A percentile compares a stretch with the other conserved stretches of the same genome.
Conservation (phyloP, 2,888 invertebrate species). For the Aplocera efformata region DNA sequence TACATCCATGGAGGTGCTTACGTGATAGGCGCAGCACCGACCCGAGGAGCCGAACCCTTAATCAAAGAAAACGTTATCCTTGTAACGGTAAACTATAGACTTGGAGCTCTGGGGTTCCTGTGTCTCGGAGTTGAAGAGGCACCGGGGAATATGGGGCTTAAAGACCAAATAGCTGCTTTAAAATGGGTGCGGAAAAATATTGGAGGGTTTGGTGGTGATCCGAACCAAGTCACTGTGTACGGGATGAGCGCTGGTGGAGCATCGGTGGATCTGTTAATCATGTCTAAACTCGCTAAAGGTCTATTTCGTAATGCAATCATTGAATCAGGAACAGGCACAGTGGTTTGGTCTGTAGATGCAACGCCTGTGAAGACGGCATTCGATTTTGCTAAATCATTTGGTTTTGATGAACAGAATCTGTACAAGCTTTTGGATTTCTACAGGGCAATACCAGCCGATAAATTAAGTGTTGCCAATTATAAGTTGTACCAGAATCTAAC, state of each 20-base stretch:
- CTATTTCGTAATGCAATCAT: slow-evolving; percentile 41
- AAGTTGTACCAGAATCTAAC: slow-evolving; percentile 34
- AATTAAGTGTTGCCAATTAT: slow-evolving; percentile 28
- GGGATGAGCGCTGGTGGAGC: slow-evolving; percentile 51
- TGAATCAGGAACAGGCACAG: slow-evolving; percentile 35
- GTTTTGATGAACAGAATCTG: slow-evolving; percentile 10
- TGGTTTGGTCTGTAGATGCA: slow-evolving; percentile 34
- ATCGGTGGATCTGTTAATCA: slow-evolving; percentile 36
- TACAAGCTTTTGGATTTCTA: slow-evolving; percentile 25
- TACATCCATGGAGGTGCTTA: slow-evolving; percentile 45
- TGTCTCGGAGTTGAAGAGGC: slow-evolving; percentile 39
- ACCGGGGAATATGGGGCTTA: slow-evolving; percentile 46
- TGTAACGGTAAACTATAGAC: slow-evolving; percentile 44
- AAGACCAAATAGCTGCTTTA: slow-evolving; percentile 44
- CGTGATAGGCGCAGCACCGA: slow-evolving; percentile 36
- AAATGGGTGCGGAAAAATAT: slow-evolving; percentile 45
- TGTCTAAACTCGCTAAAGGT: slow-evolving; percentile 37
- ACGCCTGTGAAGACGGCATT: slow-evolving; percentile 34
- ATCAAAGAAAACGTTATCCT: slow-evolving; percentile 39
- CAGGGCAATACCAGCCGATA: slow-evolving; percentile 25
- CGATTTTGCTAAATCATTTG: slow-evolving; percentile 20
- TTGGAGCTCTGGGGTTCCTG: slow-evolving; percentile 43
- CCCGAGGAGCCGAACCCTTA: slow-evolving; percentile 36
- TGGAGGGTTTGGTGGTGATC: slow-evolving; percentile 43
- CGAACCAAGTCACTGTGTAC: slow-evolving; percentile 41